Conservation (phyloP, 2,888 invertebrate species). For the Agonum fuliginosum region DNA sequence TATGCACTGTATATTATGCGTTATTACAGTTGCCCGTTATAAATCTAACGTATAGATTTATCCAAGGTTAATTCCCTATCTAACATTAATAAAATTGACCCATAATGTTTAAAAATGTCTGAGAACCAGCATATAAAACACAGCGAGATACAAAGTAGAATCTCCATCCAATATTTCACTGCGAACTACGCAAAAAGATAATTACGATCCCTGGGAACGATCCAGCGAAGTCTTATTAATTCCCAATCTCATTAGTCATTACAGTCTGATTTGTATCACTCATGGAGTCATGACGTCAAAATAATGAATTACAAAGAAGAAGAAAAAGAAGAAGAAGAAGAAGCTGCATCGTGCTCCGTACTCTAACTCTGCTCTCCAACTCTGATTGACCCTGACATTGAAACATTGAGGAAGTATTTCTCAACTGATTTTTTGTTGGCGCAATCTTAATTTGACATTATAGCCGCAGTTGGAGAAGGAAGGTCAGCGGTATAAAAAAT, state of each 20-base stretch:
- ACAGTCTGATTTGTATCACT: neutral
- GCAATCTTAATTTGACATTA: slow-evolving; percentile 50
- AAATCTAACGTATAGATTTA: too few relatives aligned
- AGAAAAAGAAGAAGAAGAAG: too few relatives aligned
- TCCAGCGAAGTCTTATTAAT: slow-evolving; percentile 7
- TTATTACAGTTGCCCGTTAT: too few relatives aligned
- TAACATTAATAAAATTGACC: too few relatives aligned
- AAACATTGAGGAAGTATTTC: slow-evolving; percentile 36
- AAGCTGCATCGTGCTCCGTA: slow-evolving; percentile 5
- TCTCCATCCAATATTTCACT: neutral
- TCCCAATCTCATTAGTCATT: slow-evolving; percentile 16
- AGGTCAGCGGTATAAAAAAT: slow-evolving; percentile 53
- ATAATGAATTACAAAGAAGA: slow-evolving; percentile 30
- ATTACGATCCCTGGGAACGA: slow-evolving; percentile 16
- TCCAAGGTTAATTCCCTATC: too few relatives aligned
- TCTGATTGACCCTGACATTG: slow-evolving; percentile 51
- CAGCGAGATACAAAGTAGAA: too few relatives aligned
- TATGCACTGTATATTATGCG: too few relatives aligned
- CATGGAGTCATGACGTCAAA: slow-evolving; percentile 12
- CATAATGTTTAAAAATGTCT: too few relatives aligned
- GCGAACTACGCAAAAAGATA: neutral
- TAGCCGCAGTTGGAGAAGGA: slow-evolving; percentile 34
- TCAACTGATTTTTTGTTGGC: slow-evolving; percentile 29
- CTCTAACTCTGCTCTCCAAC: too few relatives aligned
- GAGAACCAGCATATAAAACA: too few relatives aligned